Evolutionary conservation across 2,888 invertebrate species (phyloP).

Genomic region (Reticulitermes lucifugus): DNA sequence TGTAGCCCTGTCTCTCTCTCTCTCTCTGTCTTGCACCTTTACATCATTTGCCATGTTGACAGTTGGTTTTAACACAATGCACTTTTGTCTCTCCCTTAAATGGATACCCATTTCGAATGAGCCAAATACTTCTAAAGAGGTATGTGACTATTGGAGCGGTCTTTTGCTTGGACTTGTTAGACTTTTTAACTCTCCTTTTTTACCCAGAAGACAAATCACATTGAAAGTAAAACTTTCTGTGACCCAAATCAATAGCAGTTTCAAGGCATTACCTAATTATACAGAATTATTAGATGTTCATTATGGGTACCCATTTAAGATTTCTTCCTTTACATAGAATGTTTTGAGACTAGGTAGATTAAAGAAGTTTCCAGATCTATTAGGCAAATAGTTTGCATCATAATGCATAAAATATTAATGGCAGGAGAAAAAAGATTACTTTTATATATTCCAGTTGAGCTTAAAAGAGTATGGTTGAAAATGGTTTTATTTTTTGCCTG

Average conservation of each 20-base stretch:
- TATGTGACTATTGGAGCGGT: too few species aligned
- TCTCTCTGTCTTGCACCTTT: constrained; percentile 28
- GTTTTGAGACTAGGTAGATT: not conserved
- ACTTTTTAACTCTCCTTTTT: not conserved
- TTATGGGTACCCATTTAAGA: constrained; percentile 25
- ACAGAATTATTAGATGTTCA: constrained; percentile 9
- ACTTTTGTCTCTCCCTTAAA: constrained; percentile 31
- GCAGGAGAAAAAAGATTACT: constrained; percentile 37
- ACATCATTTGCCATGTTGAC: constrained; percentile 20
- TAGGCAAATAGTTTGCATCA: constrained; percentile 11
- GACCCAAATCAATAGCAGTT: not conserved
- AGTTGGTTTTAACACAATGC: constrained; percentile 19
- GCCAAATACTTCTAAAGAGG: constrained; percentile 9
- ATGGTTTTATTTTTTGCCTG: not conserved
- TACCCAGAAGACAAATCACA: not conserved
- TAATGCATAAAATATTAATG: constrained; percentile 13
- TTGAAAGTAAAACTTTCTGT: not conserved
- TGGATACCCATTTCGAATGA: constrained; percentile 21
- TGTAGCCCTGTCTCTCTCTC: not conserved
- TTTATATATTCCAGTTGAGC: not conserved
- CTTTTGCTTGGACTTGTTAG: not conserved
- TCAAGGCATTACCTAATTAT: not conserved
- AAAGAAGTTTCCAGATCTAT: constrained; percentile 11
- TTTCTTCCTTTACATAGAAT: not conserved
- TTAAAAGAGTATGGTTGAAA: too few species aligned